Conservation (phyloP, 2,797 vertebrate species). For the Manis pentadactyla region DNA sequence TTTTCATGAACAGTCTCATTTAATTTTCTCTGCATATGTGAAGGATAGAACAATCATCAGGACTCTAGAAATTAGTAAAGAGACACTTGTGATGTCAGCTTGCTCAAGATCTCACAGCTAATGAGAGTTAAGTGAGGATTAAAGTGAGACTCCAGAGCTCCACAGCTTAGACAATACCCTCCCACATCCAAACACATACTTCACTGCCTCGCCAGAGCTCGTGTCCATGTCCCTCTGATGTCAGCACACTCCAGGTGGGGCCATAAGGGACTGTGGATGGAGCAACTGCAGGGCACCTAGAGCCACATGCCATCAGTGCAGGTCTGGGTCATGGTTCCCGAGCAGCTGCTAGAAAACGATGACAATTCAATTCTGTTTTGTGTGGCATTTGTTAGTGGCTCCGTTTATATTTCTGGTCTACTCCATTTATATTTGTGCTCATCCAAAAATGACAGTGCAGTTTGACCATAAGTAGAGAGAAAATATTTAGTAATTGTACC, state of each 20-base stretch:
- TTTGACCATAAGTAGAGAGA: not conserved
- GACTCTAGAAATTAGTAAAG: not conserved
- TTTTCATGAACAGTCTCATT: not conserved
- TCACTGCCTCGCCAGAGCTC: not conserved
- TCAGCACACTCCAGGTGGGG: not conserved
- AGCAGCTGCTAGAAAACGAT: too few species aligned
- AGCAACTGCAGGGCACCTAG: accelerated
- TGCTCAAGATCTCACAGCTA: not conserved
- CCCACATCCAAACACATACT: accelerated
- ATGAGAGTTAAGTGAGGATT: not conserved
- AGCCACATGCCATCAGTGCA: accelerated
- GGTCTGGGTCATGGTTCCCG: not conserved
- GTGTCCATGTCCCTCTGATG: not conserved
- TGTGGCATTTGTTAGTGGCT: not conserved
- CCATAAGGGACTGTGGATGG: not conserved
- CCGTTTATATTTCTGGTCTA: not conserved
- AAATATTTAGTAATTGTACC: not conserved
- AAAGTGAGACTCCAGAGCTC: not conserved
- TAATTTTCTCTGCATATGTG: not conserved
- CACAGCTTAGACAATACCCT: too few species aligned
- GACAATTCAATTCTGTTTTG: too few species aligned
- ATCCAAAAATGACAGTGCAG: not conserved
- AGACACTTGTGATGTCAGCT: accelerated
- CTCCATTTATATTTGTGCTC: not conserved
- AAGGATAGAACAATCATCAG: too few species aligned